Conservation (phyloP, 1,140 invertebrate species). For the Orchesella cincta region DNA sequence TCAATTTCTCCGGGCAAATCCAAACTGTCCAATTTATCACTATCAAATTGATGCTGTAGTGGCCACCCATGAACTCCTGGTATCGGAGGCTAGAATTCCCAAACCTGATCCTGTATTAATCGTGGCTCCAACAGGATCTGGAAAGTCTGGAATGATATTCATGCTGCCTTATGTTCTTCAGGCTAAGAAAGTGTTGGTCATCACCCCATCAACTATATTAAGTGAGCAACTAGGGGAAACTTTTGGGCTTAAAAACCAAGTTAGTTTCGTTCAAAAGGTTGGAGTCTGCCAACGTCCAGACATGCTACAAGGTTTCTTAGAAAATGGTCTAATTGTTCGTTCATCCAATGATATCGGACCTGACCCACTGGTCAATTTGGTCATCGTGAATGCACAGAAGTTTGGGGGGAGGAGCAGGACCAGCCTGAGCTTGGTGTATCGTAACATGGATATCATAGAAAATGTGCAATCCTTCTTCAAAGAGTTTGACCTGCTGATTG, state of each 20-base stretch:
- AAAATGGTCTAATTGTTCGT: background rate
- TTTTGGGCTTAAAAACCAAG: background rate
- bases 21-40: background rate
- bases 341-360: background rate
- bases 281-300: background rate
- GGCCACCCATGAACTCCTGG: background rate
- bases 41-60: conserved; percentile 2
- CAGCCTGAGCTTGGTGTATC: background rate
- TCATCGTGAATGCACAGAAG: conserved; percentile 38
- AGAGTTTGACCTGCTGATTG: conserved; percentile 33
- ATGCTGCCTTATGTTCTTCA: conserved; percentile 29
- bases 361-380: background rate
- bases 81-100: background rate
- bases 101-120: background rate
- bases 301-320: background rate
- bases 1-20: background rate
- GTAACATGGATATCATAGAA: background rate
- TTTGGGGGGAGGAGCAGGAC: conserved; percentile 19
- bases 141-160: conserved; percentile 37
- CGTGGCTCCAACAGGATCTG: conserved; percentile 32
- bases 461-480: background rate
- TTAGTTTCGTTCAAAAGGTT: background rate
- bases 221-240: background rate
- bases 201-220: conserved; percentile 27
- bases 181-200: conserved; percentile 29